Base-by-base conservation (phyloP, 2,888 invertebrate genomes). In the Chrysolina oricalcia region DNA sequence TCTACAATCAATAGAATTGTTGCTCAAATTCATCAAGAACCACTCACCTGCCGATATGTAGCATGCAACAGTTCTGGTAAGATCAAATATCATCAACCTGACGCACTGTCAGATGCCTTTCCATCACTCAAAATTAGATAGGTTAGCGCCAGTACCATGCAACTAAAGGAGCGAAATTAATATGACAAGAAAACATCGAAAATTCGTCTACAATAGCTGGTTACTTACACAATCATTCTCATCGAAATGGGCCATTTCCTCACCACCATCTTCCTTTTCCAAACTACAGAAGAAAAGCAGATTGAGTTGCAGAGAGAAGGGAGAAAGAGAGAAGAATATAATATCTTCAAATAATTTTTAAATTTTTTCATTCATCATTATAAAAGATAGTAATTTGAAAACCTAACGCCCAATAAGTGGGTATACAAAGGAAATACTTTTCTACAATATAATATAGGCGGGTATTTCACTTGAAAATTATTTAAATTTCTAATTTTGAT, bases 241-340 rank as follows among this genome's bases (percentile, higher is more conserved):
- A 80, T 89, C 89, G 80, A 81, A 86, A 64, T 86, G 83, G 66
- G 89, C 89, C 88, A 89, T 89, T 82, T 89, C 89, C 81, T 89
- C 89, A 65, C 89, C 89, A 80, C 88, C 89, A 82, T 89, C 89
- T 82, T 89, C 88, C 79, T 89, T 89, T 81, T 88, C 88, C 84
- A 89, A 85, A 85, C 89, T 89, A 83, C 72, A 73, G 74, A 74
- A 69, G 73, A 73, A 74, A 78, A 78, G 62, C 72, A 74, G 68
- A 27, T 27, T 59, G 9, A 53, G 43, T 69, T n/a, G 63, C 40
- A 35, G 27, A 11, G 53, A 69, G 35, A n/a, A n/a, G 15, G 9
- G 50, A 4, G 8, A 67, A 13, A 66, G 43, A 23, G 43, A 40
- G 59, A 70, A 50, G 35, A 59, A 63, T 63, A 67, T 27, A 3